These are phyloP conservation scores for Tamias sibiricus DNA, from an alignment of 2,113 vertebrate species.

Conservation along the genomic window DNA sequence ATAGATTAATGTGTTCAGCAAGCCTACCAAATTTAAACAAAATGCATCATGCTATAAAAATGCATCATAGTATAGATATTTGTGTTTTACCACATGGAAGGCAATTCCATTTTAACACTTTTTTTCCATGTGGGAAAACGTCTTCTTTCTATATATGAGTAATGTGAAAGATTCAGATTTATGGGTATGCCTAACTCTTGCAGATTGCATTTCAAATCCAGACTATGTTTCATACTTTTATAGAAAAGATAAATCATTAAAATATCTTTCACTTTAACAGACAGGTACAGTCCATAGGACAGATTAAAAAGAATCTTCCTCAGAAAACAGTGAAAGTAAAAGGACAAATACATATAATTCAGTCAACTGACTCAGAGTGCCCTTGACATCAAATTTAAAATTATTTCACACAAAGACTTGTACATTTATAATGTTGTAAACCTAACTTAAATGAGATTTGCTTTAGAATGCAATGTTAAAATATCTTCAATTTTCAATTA, in stretches of 20 bases:
- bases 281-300: conserved; percentile 21
- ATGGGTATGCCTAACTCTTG: conserved; percentile 24
- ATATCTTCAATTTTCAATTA: conserved; percentile 42
- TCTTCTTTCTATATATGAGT: conserved; percentile 18
- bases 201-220: conserved; percentile 52
- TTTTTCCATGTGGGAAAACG: conserved; percentile 48
- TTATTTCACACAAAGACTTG: conserved; percentile 32
- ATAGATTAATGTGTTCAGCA: conserved; percentile 23
- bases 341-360: conserved; percentile 31
- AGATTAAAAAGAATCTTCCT: conserved; percentile 27
- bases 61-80: neutral
- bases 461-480: conserved; percentile 49
- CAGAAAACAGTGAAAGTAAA: conserved; percentile 60
- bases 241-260: conserved; percentile 56
- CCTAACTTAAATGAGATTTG: conserved; percentile 27
- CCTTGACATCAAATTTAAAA: conserved; percentile 47
- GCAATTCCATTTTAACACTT: conserved; percentile 45
- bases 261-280: conserved; percentile 30
- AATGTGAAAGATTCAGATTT: conserved; percentile 62
- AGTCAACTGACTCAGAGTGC: conserved; percentile 33
- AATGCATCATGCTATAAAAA: conserved; percentile 10
- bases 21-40: conserved; percentile 21
- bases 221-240: conserved; percentile 43
- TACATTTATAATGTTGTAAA: conserved; percentile 14
- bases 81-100: conserved; percentile 14